Evolutionary conservation across 1,140 invertebrate genomes (phyloP), one percentile per base, ranked within the genome.

Genomic region (Hyles vespertilio): DNA sequence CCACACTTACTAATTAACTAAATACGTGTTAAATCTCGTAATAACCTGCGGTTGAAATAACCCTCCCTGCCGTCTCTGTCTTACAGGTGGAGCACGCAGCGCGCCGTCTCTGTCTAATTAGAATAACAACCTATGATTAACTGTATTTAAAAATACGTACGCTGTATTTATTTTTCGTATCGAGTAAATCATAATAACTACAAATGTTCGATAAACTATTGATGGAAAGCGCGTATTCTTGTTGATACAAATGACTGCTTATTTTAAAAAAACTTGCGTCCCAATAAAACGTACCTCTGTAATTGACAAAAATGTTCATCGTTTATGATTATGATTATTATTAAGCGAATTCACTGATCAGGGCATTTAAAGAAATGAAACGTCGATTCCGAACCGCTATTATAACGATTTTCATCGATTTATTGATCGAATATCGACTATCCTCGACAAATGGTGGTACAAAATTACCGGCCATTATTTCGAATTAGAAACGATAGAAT

Each of bases 281-380:
- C 36, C 36, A 40, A 40, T 8, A 43, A 54, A 44, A 44, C 22
- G 44, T 56, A 33, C 56, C 56, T 63, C 54, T 60, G 62, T 73
- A 77, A 75, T 59, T 69, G 55, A 68, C 66, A 66, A 74, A 73
- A 79, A 76, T 79, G 70, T 61, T 78, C 67, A 74, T 77, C 79
- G 77, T 79, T 81, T 82, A 76, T 59, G 63, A 75, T 82, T 81
- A 88, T 86, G 55, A 84, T 79, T 81, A 85, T 85, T 82, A 88
- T 88, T 85, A 85, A 70, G 70, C 67, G 74, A 80, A 81, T 79
- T 70, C 76, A 73, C 74, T 87, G 76, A 86, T 80, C 76, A 84
- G 70, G 59, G 69, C 81, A 88, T 88, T 88, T 88, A 85, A 83
- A 88, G 82, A 88, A 88, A 88, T 88, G 76, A 88, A 88, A 85